A percentile compares a stretch with the other conserved stretches of the same genome.
phyloP scores from a whole-genome alignment of 2,888 invertebrate genomes.

The Auanema freiburgensis region DNA sequence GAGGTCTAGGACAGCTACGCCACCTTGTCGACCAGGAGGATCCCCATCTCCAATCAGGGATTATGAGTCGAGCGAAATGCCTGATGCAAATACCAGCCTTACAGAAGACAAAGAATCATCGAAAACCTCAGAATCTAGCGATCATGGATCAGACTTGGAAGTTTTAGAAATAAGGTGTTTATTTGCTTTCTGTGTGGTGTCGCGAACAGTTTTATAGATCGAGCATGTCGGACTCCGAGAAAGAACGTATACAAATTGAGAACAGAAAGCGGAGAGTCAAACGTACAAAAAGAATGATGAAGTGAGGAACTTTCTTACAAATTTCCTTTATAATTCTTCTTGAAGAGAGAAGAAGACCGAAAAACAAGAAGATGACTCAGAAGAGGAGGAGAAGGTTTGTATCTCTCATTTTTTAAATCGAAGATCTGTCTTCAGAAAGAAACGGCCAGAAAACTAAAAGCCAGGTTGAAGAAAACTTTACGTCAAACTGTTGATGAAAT shows the following conservation, averaged over 20 bases:
- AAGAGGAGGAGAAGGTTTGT: conserved; percentile 32
- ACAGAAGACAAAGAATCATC: not conserved
- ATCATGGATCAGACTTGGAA: not conserved
- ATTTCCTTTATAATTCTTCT: not conserved
- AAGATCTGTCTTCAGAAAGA: conserved; percentile 26
- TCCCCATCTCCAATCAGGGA: no score
- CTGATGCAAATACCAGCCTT: no score
- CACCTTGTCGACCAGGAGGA: no score
- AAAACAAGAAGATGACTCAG: conserved; percentile 14
- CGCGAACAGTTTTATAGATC: conserved; percentile 28
- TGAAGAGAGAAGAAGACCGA: conserved; percentile 18
- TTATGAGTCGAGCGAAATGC: no score
- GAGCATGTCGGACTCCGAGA: conserved; percentile 61
- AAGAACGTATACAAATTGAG: conserved; percentile 57
- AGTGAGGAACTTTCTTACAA: conserved; percentile 10
- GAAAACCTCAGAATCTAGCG: not conserved
- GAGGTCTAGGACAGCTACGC: no score
- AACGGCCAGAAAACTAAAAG: conserved; percentile 40
- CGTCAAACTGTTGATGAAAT: conserved; percentile 49
- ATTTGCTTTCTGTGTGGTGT: not conserved
- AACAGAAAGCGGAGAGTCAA: conserved; percentile 56
- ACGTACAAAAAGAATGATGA: conserved; percentile 50
- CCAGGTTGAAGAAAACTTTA: conserved; percentile 50
- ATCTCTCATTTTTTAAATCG: no score
- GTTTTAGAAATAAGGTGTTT: not conserved